These are phyloP conservation scores for Nothocercus julius DNA, from an alignment of 2,113 vertebrate genomes.

Conservation along the genomic window DNA sequence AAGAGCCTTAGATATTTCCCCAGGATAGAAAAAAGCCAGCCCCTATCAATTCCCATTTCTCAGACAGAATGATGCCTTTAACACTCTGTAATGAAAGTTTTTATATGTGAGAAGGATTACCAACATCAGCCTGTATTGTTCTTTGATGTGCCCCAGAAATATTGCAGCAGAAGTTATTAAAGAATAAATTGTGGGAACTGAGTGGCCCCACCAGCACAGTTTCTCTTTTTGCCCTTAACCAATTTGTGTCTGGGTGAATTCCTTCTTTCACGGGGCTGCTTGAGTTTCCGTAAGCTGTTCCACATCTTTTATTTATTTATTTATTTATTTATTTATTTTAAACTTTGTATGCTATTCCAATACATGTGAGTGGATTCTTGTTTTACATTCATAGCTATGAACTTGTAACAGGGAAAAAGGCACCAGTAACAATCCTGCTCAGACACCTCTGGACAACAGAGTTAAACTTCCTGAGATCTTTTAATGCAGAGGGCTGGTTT, in stretches of 20 bases:
- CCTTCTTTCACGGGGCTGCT: not conserved
- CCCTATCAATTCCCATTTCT: constrained; percentile 69
- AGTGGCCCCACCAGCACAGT: not conserved
- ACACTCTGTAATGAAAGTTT: constrained; percentile 70
- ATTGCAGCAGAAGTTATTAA: constrained; percentile 68
- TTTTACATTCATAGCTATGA: not conserved
- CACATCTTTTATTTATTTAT: no score
- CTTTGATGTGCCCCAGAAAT: constrained; percentile 72
- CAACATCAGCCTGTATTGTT: constrained; percentile 55
- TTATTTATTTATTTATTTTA: no score
- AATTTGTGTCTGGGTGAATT: constrained; percentile 29
- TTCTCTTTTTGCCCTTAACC: constrained; percentile 41
- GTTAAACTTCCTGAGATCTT: not conserved
- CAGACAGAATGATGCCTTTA: constrained; percentile 64
- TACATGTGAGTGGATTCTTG: not conserved
- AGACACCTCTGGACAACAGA: not conserved
- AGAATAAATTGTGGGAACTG: constrained; percentile 59
- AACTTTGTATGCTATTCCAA: not conserved
- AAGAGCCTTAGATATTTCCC: constrained; percentile 31
- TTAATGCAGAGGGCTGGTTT: not conserved
- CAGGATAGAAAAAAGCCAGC: constrained; percentile 22
- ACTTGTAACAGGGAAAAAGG: not conserved
- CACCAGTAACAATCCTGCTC: not conserved
- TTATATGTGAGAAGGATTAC: constrained; percentile 67
- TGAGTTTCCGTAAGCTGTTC: not conserved